Percentiles rank a stretch among this genome's conserved stretches.
These are phyloP conservation scores for Coelopa pilipes DNA, from an alignment of 2,888 invertebrate species.

Conservation along the genomic window DNA sequence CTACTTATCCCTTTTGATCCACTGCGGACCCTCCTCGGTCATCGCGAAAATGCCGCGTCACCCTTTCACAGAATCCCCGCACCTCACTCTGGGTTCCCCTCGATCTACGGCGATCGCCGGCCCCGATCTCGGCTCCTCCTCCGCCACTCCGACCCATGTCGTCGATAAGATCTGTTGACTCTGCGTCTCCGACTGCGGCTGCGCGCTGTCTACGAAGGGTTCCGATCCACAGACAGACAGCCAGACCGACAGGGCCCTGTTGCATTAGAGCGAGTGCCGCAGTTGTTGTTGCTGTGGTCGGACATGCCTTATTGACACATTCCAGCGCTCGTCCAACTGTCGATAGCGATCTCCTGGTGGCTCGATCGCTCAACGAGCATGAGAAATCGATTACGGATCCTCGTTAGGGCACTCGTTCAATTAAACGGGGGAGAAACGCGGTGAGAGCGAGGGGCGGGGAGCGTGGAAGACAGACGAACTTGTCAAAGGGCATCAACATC, in stretches of 20 bases:
- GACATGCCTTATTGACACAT: conserved; percentile 30
- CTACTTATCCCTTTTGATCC: neutral
- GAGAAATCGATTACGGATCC: conserved; percentile 38
- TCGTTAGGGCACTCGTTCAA: neutral
- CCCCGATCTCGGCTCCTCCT: too few relatives aligned
- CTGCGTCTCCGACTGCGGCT: too few relatives aligned
- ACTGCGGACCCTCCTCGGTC: neutral
- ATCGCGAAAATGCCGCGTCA: neutral
- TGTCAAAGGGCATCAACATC: neutral
- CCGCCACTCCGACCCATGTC: neutral
- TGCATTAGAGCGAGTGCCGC: neutral
- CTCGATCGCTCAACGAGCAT: conserved; percentile 31
- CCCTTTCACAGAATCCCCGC: neutral
- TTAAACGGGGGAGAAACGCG: neutral
- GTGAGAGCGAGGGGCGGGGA: too few relatives aligned
- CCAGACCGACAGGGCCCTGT: neutral
- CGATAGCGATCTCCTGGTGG: conserved; percentile 16
- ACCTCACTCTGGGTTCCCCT: too few relatives aligned
- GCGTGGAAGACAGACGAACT: neutral
- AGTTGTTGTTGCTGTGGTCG: too few relatives aligned
- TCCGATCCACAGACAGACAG: neutral
- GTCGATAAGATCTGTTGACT: conserved; percentile 12
- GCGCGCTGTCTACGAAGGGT: too few relatives aligned
- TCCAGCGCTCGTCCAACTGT: conserved; percentile 14
- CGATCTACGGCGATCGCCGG: too few relatives aligned